A percentile compares a stretch with the other conserved stretches of the same genome.
phyloP scores from a whole-genome alignment of 1,140 invertebrate genomes.

The Hirudo medicinalis region DNA sequence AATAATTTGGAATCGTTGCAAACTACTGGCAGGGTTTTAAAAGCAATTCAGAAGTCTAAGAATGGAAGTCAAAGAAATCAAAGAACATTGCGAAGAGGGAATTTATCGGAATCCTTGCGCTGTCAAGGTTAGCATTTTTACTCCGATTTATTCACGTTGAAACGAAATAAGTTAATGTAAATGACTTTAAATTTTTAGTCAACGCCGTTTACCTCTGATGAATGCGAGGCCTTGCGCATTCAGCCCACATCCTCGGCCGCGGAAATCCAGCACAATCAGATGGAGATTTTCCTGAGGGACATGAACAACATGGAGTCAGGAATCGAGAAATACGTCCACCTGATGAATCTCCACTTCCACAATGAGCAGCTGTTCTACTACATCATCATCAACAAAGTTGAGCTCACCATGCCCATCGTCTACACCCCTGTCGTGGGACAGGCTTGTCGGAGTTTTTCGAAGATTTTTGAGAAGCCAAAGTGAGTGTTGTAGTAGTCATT shows the following conservation, averaged over 20 bases:
- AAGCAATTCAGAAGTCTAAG: no score
- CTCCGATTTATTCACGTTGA: no score
- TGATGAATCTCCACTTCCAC: slow-evolving; percentile 34
- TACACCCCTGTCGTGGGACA: slow-evolving; percentile 94
- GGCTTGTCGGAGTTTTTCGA: slow-evolving; percentile 90
- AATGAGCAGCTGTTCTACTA: slow-evolving; percentile 67
- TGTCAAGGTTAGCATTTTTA: no score
- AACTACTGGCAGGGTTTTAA: no score
- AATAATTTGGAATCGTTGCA: no score
- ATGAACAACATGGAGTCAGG: slow-evolving; percentile 25
- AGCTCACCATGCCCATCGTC: slow-evolving; percentile 89
- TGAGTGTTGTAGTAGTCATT: slow-evolving; percentile 25
- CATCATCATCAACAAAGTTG: slow-evolving; percentile 78
- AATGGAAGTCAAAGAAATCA: no score
- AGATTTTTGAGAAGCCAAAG: slow-evolving; percentile 81
- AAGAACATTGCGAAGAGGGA: no score
- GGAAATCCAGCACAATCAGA: neutral
- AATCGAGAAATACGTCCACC: slow-evolving; percentile 37
- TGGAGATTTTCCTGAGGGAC: neutral
- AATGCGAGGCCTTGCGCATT: neutral
- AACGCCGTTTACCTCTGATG: neutral
- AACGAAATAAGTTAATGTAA: no score
- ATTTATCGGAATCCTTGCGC: no score
- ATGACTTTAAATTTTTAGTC: neutral
- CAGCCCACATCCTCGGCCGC: neutral